Conservation (phyloP, 2,888 invertebrate species). For the Acrobasis suavella region DNA sequence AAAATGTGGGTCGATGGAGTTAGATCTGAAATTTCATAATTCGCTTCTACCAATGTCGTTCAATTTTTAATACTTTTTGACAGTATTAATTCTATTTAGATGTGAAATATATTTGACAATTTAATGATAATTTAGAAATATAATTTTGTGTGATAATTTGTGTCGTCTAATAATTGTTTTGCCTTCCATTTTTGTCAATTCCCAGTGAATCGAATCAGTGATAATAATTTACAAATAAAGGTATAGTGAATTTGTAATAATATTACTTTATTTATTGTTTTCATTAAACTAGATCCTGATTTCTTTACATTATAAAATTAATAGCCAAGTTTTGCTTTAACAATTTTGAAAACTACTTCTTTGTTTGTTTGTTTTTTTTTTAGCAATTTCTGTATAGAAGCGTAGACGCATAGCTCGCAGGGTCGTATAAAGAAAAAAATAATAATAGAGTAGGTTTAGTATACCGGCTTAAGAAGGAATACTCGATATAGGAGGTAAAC, state of each 20-base stretch:
- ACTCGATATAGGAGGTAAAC: no score
- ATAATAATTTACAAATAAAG: conserved; percentile 14
- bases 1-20: no score
- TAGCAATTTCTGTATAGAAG: no score
- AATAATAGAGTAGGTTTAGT: no score
- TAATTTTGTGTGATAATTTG: not conserved
- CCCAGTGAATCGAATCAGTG: conserved; percentile 13
- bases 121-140: conserved; percentile 5
- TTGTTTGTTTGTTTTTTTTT: no score
- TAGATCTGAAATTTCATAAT: no score
- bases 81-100: conserved; percentile 8
- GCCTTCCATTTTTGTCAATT: conserved; percentile 7
- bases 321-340: no score
- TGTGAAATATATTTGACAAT: not conserved
- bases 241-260: not conserved
- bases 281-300: not conserved
- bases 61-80: conserved; percentile 7
- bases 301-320: not conserved
- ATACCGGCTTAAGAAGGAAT: no score
- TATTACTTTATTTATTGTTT: not conserved
- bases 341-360: no score
- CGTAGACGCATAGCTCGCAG: no score
- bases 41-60: not conserved
- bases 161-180: not conserved
- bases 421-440: no score